A percentile compares a stretch with the other conserved stretches of the same genome.
Conservation (phyloP, 2,888 invertebrate genomes). For the Drosophila prolongata region DNA sequence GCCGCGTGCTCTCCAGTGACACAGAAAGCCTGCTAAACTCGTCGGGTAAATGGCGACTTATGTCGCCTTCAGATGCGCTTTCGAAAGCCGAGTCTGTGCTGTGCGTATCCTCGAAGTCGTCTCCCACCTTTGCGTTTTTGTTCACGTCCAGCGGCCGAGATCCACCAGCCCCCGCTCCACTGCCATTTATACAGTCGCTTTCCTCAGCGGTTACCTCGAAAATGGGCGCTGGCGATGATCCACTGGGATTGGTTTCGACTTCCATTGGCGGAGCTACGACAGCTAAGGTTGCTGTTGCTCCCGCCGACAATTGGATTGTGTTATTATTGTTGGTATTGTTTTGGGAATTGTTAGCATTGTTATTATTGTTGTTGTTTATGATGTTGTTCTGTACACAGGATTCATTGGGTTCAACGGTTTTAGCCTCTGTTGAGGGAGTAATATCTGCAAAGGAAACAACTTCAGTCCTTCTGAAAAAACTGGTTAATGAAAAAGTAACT, state of each 20-base stretch:
- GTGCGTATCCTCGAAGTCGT: slow-evolving; percentile 83
- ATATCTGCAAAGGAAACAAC: slow-evolving; percentile 56
- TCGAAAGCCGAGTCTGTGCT: slow-evolving; percentile 84
- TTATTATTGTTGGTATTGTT: slow-evolving; percentile 57
- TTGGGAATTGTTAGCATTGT: slow-evolving; percentile 53
- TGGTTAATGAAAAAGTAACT: not conserved
- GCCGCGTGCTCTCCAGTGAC: slow-evolving; percentile 77
- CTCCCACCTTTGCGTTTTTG: slow-evolving; percentile 76
- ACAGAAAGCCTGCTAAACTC: slow-evolving; percentile 81
- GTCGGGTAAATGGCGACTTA: slow-evolving; percentile 82
- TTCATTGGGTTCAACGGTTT: slow-evolving; percentile 73
- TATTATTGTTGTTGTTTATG: slow-evolving; percentile 57
- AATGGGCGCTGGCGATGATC: slow-evolving; percentile 46
- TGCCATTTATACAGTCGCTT: slow-evolving; percentile 71
- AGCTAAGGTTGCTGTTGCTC: slow-evolving; percentile 3
- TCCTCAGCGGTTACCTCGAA: slow-evolving; percentile 80
- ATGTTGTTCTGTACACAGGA: slow-evolving; percentile 75
- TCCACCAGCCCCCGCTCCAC: slow-evolving; percentile 44
- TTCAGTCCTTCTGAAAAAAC: not conserved
- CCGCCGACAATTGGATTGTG: slow-evolving; percentile 42
- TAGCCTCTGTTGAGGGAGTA: slow-evolving; percentile 76
- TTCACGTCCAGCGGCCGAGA: slow-evolving; percentile 80
- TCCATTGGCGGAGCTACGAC: slow-evolving; percentile 16
- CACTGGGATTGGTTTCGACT: slow-evolving; percentile 21
- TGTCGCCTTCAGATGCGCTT: slow-evolving; percentile 83